These are phyloP conservation scores for Poecile atricapillus DNA, from an alignment of 2,113 vertebrate genomes.

Conservation along the genomic window DNA sequence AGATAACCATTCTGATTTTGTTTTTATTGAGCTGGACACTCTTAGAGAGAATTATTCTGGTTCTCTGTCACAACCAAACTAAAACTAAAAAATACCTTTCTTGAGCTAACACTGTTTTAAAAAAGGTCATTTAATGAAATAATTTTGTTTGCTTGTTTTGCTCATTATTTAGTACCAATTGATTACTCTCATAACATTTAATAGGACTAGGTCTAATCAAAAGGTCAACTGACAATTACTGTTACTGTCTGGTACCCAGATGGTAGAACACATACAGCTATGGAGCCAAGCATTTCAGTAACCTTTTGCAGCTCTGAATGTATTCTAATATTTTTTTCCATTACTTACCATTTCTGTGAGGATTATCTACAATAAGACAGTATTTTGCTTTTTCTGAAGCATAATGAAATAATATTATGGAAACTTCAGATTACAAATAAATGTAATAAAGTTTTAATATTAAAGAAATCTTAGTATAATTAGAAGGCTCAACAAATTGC, in stretches of 20 bases:
- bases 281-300: neutral
- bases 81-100: neutral
- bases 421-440: neutral
- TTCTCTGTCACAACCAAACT: neutral
- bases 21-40: neutral
- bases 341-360: neutral
- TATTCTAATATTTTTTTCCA: neutral
- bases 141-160: neutral
- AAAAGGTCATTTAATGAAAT: neutral
- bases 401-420: neutral
- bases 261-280: neutral
- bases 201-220: neutral
- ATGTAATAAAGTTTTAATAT: neutral
- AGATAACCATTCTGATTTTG: neutral
- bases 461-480: neutral
- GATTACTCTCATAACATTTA: neutral
- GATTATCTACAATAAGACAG: neutral
- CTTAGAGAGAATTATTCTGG: neutral
- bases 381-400: neutral
- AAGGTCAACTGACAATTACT: slow-evolving; percentile 35
- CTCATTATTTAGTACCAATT: slow-evolving; percentile 22
- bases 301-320: neutral
- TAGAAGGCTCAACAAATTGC: neutral
- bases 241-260: neutral
- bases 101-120: neutral